phyloP scores from a whole-genome alignment of 2,797 vertebrate species.

The Lithobates sylvaticus region DNA sequence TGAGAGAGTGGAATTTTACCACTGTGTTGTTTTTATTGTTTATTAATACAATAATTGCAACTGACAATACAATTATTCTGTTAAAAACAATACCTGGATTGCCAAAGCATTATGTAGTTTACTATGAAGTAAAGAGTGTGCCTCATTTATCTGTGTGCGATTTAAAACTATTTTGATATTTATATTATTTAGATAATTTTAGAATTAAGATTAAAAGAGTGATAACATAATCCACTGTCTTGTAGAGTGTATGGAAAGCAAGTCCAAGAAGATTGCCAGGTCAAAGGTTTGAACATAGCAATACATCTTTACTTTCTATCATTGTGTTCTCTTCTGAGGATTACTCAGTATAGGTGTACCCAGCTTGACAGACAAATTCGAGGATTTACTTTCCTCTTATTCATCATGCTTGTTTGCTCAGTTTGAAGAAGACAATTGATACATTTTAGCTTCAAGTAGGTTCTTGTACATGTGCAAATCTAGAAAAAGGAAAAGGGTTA shows the following conservation, averaged over 20 bases:
- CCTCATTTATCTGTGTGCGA: background rate
- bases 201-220: background rate
- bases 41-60: no score
- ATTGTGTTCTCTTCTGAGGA: slow-evolving; percentile 6
- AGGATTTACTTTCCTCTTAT: slow-evolving; percentile 23
- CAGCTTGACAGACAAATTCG: slow-evolving; percentile 15
- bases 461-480: slow-evolving; percentile 30
- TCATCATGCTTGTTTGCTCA: slow-evolving; percentile 14
- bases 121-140: background rate
- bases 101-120: no score
- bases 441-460: slow-evolving; percentile 7
- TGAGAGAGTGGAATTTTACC: no score
- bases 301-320: slow-evolving; percentile 29
- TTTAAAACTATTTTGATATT: background rate
- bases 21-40: no score
- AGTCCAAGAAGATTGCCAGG: background rate
- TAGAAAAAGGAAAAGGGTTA: background rate
- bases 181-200: background rate
- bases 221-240: background rate
- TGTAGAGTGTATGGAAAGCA: background rate
- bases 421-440: background rate
- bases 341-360: slow-evolving; percentile 15
- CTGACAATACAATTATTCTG: no score
- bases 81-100: no score
- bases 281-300: background rate